Evolutionary conservation across 2,113 vertebrate genomes (phyloP), one percentile per base, ranked within the genome.

Genomic region (Tragelaphus imberbis): DNA sequence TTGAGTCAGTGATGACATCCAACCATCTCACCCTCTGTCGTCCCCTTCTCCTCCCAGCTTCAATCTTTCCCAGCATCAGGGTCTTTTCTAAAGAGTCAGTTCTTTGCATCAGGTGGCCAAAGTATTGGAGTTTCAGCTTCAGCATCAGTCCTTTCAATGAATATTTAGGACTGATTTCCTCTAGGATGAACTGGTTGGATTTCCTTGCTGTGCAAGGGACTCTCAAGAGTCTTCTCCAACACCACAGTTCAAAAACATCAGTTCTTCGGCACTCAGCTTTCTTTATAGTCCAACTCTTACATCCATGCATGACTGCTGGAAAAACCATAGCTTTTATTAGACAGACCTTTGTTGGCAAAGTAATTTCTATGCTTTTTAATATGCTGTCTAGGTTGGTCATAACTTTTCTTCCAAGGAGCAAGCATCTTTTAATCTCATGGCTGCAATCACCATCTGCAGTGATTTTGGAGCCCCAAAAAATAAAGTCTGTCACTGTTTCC

Each of bases 391-490:
- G 19, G 9, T 36, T 71, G n/a, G 17, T 71, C n/a, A 36, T 71
- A 71, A 71, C 65, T 71, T 71, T 71, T 36, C 65, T 71, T 36
- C 65, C 65, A 71, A 71, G 65, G 65, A 71, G n/a, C 21, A 71
- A 21, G 2, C 2, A 0, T 71, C 65, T 71, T 36, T 71, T 71
- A 71, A 71, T 71, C n/a, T 71, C n/a, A 71, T 71, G 65, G 9
- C 9, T 71, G 5, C 17, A 71, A 1, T 71, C 65, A 71, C n/a
- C n/a, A 36, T 71, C 65, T 71, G 19, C 9, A 21, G n/a, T 36
- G 19, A 71, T 71, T 71, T 36, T 71, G 65, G n/a, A 71, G 9
- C 9, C 10, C n/a, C 0, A 0, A 0, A 21, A 36, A 71, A 12
- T 11, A 12, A 36, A 71, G 65, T 71, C 5, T 71, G 65, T 12